Evolutionary conservation across 1,140 invertebrate species (phyloP), one percentile per base, ranked within the genome.

Genomic region (Ceratoteleas bidentatus): DNA sequence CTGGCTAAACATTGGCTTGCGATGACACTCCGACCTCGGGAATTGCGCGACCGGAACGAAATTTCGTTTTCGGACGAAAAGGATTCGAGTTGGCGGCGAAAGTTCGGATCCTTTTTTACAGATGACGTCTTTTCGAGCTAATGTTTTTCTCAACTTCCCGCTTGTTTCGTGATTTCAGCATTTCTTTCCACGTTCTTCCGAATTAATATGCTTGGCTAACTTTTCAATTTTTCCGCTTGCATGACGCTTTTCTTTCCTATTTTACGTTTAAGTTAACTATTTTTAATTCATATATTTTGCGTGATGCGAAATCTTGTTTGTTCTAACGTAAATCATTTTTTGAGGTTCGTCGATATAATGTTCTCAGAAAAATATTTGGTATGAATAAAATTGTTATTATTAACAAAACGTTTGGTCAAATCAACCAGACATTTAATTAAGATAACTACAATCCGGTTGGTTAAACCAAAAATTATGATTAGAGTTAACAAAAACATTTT

Each of bases 281-380:
- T 69, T 61, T 77, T 32, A 38, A 61, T 54, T 53, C 8, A 53
- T 49, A 10, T 7, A 62, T 62, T 69, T 69, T 69, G 65, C 74
- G 50, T 77, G 10, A 54, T 0, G 16, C 58, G 57, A 49, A 32
- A 69, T 69, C 24, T 64, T 56, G 34, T 69, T 77, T 70, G 65
- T 69, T 77, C 65, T 70, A 64, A 69, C 60, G 50, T 40, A 11
- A 9, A 8, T 6, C 2, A 40, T 2, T 24, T 24, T 24, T 24
- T 24, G 24, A 24, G 24, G 24, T 24, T 24, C 24, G 1, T n/a
- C n/a, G n/a, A n/a, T n/a, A n/a, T n/a, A n/a, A n/a, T n/a, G n/a
- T n/a, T n/a, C n/a, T n/a, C n/a, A n/a, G n/a, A n/a, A n/a, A n/a
- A n/a, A n/a, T n/a, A n/a, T n/a, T n/a, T n/a, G n/a, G n/a, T n/a